Conservation (phyloP, 2,797 vertebrate genomes). For the Holocentrus rufus region DNA sequence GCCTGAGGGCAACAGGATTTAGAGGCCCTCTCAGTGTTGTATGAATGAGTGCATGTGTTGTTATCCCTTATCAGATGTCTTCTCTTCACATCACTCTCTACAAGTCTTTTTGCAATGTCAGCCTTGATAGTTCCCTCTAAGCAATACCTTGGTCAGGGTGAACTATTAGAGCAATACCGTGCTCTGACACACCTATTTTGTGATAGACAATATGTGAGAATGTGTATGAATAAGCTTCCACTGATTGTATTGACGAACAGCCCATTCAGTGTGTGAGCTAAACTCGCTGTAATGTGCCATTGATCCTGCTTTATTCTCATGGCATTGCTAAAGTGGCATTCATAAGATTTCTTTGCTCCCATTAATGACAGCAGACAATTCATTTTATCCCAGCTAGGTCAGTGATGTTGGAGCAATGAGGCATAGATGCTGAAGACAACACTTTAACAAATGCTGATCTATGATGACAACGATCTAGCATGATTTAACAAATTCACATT, state of each 20-base stretch:
- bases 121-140: background rate
- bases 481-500: slow-evolving; percentile 5
- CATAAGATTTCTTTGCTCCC: slow-evolving; percentile 25
- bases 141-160: background rate
- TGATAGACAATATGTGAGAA: background rate
- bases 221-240: slow-evolving; percentile 18
- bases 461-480: background rate
- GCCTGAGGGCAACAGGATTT: slow-evolving; percentile 40
- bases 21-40: slow-evolving; percentile 9
- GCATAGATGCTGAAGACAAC: slow-evolving; percentile 1
- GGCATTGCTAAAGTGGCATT: slow-evolving; percentile 21
- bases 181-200: too few relatives aligned
- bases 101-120: background rate
- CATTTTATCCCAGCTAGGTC: slow-evolving; percentile 30
- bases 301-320: slow-evolving; percentile 26
- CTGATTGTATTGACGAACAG: slow-evolving; percentile 25
- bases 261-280: slow-evolving; percentile 14
- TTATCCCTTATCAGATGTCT: background rate
- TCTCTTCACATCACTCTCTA: background rate
- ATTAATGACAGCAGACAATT: slow-evolving; percentile 47
- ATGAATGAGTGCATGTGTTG: too few relatives aligned
- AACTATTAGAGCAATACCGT: too few relatives aligned
- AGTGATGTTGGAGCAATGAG: slow-evolving; percentile 28
- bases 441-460: slow-evolving; percentile 1
- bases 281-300: slow-evolving; percentile 33